phyloP scores from a whole-genome alignment of 2,797 vertebrate genomes.

The Premnoplex brunnescens region DNA sequence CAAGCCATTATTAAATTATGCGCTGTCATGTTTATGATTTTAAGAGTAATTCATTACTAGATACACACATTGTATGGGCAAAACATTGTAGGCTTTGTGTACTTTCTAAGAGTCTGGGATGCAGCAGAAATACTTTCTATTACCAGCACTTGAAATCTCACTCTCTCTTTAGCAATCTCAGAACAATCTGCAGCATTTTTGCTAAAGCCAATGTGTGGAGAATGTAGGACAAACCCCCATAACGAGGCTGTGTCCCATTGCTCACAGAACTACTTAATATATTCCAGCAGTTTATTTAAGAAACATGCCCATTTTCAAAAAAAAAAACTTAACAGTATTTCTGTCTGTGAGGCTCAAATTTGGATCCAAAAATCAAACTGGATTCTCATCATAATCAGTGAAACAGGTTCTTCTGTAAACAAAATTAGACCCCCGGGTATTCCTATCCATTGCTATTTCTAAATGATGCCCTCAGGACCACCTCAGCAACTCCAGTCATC shows the following conservation, averaged over 20 bases:
- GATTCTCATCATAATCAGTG: conserved; percentile 30
- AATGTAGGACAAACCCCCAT: not conserved
- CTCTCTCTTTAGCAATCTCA: not conserved
- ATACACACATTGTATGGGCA: not conserved
- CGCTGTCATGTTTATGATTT: not conserved
- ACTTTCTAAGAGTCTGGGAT: not conserved
- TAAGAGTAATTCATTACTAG: not conserved
- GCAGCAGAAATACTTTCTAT: not conserved
- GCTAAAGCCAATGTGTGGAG: not conserved
- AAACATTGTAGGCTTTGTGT: not conserved
- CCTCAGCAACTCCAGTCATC: not conserved
- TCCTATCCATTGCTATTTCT: not conserved
- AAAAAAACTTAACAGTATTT: not conserved
- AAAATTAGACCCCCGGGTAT: conserved; percentile 30
- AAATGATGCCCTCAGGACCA: conserved; percentile 8
- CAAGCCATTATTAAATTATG: not conserved
- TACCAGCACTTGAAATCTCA: not conserved
- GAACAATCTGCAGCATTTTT: not conserved
- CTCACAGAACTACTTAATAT: not conserved
- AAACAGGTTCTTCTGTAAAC: conserved; percentile 46
- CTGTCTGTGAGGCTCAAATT: not conserved
- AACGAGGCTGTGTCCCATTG: not conserved
- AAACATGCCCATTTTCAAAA: not conserved
- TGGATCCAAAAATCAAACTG: conserved; percentile 3
- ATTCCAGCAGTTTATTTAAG: not conserved